phyloP scores from a whole-genome alignment of 2,797 vertebrate genomes.

The Sphaeramia orbicularis region DNA sequence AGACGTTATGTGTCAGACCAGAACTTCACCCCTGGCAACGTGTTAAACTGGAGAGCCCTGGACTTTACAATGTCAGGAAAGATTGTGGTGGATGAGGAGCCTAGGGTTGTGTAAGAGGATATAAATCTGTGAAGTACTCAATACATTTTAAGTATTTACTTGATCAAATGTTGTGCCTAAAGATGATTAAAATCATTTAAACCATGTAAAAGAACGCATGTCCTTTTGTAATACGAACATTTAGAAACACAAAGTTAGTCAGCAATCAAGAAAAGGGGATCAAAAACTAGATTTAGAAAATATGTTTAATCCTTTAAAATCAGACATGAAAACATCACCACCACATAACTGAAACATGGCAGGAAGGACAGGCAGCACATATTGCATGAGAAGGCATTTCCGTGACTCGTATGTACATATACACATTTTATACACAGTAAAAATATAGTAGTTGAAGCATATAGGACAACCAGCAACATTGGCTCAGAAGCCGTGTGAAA shows the following conservation, averaged over 20 bases:
- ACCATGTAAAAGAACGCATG: not conserved
- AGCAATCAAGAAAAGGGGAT: slow-evolving; percentile 10
- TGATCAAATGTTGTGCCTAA: not conserved
- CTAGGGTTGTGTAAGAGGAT: slow-evolving; percentile 20
- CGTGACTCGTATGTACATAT: slow-evolving; percentile 87
- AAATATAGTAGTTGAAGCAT: slow-evolving; percentile 85
- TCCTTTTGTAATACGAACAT: not conserved
- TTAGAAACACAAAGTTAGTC: not conserved
- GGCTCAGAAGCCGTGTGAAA: slow-evolving; percentile 73
- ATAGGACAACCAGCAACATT: slow-evolving; percentile 74
- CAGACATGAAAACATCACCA: slow-evolving; percentile 83
- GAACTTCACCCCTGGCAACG: slow-evolving; percentile 22
- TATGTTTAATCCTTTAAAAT: slow-evolving; percentile 84
- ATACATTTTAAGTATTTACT: not conserved
- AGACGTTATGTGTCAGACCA: not conserved
- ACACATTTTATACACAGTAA: slow-evolving; percentile 85
- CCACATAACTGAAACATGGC: slow-evolving; percentile 86
- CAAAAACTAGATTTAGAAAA: slow-evolving; percentile 79
- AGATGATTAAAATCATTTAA: slow-evolving; percentile 6
- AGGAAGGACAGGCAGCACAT: slow-evolving; percentile 83
- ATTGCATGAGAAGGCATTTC: slow-evolving; percentile 87
- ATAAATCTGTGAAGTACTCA: not conserved
- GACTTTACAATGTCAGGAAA: slow-evolving; percentile 32
- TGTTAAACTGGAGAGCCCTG: slow-evolving; percentile 54
- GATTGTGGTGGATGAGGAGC: slow-evolving; percentile 17